These are phyloP conservation scores for Linnaemya vulpina DNA, from an alignment of 2,888 invertebrate species.

Conservation along the genomic window DNA sequence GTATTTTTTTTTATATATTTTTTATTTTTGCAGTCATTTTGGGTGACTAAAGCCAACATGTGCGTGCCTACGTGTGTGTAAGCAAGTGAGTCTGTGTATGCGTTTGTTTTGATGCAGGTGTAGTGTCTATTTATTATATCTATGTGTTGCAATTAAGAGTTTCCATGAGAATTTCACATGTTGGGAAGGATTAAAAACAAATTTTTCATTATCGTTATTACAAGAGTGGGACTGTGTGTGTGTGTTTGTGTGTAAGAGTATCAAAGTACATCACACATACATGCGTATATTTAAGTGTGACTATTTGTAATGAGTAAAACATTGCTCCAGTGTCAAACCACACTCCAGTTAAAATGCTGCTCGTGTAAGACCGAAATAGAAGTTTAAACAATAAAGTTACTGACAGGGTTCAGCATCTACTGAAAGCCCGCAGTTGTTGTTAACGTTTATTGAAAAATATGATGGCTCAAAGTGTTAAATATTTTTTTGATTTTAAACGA, in stretches of 20 bases:
- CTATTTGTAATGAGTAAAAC: neutral
- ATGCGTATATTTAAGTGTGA: neutral
- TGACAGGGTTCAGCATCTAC: neutral
- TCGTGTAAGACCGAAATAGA: neutral
- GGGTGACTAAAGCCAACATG: conserved; percentile 49
- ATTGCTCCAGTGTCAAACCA: neutral
- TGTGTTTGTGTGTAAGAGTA: neutral
- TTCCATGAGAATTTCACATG: conserved; percentile 71
- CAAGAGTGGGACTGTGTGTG: conserved; percentile 2
- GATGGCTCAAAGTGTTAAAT: conserved; percentile 33
- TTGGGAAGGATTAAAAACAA: conserved; percentile 70
- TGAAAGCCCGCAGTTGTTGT: conserved; percentile 9
- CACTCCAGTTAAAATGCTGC: neutral
- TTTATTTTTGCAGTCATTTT: conserved; percentile 61
- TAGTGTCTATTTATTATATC: conserved; percentile 48
- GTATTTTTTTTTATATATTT: no score
- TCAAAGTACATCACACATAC: neutral
- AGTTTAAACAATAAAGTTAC: conserved; percentile 11
- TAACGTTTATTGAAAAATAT: conserved; percentile 17
- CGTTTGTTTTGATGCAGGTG: conserved; percentile 24
- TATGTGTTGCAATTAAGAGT: conserved; percentile 57
- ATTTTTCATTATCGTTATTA: conserved; percentile 60
- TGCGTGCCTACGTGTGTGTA: conserved; percentile 49
- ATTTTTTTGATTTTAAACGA: conserved; percentile 7
- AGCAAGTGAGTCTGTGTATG: conserved; percentile 65